Percentiles rank a stretch among this genome's conserved stretches.
Conservation (phyloP, 2,888 invertebrate species). For the Spisula solida region DNA sequence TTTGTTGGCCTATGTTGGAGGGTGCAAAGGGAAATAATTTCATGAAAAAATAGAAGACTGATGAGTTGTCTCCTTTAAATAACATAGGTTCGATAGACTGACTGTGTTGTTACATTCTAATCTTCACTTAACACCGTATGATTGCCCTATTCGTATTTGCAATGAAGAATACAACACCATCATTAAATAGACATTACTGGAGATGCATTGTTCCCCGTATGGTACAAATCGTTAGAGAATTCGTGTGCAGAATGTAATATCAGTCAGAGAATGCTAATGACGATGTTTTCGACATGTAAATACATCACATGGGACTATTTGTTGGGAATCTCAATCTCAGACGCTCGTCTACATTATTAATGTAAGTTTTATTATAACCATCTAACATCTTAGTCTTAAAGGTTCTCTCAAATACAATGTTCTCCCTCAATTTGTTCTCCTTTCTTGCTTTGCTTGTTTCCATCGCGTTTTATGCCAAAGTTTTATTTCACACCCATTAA, state of each 20-base stretch:
- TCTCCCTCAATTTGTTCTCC: background rate
- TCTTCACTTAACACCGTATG: too few relatives aligned
- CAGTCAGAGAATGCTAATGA: background rate
- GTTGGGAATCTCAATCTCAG: slow-evolving; percentile 10
- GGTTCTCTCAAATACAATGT: background rate
- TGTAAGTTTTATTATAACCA: background rate
- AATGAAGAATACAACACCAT: background rate
- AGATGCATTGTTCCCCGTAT: background rate
- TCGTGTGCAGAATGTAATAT: background rate
- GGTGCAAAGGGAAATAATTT: background rate
- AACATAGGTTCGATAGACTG: too few relatives aligned
- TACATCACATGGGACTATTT: slow-evolving; percentile 8
- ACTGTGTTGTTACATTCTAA: too few relatives aligned
- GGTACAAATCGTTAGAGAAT: background rate
- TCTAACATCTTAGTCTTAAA: background rate
- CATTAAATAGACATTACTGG: background rate
- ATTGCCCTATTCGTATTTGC: background rate
- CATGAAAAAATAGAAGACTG: too few relatives aligned
- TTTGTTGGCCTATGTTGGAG: too few relatives aligned
- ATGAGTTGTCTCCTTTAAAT: too few relatives aligned
- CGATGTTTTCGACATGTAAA: background rate
- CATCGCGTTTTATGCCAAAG: too few relatives aligned
- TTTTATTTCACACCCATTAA: too few relatives aligned
- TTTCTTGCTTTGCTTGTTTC: too few relatives aligned
- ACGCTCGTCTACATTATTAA: background rate